phyloP scores from a whole-genome alignment of 2,797 vertebrate species.

The Betta splendens region DNA sequence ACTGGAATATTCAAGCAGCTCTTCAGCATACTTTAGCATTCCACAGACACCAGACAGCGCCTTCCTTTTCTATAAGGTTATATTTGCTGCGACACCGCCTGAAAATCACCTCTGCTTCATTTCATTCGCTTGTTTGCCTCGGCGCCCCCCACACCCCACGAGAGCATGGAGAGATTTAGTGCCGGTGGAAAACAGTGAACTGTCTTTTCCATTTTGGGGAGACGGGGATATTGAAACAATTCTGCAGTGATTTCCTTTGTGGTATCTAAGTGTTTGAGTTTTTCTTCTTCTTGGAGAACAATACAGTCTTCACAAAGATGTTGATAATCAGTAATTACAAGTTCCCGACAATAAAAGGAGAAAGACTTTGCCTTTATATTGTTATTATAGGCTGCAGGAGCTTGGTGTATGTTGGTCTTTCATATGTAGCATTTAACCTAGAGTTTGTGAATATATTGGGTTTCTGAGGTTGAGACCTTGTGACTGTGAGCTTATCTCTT shows the following conservation, averaged over 20 bases:
- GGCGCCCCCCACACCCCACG: conserved; percentile 4
- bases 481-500: background rate
- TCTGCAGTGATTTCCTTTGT: conserved; percentile 57
- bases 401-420: no score
- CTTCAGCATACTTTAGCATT: conserved; percentile 42
- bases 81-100: conserved; percentile 44
- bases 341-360: conserved; percentile 23
- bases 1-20: conserved; percentile 51
- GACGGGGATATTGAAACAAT: conserved; percentile 43
- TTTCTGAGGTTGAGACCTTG: background rate
- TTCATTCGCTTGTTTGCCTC: conserved; percentile 60
- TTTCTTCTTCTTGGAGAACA: conserved; percentile 39
- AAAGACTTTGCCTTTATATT: conserved; percentile 17
- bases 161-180: conserved; percentile 45
- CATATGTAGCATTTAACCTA: no score
- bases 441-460: no score
- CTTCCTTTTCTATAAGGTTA: conserved; percentile 37
- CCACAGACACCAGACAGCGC: conserved; percentile 47
- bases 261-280: conserved; percentile 41
- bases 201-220: conserved; percentile 43
- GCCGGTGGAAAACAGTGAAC: conserved; percentile 54
- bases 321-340: conserved; percentile 56
- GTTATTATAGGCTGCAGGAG: conserved; percentile 24
- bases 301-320: conserved; percentile 22
- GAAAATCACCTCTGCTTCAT: conserved; percentile 67